These are phyloP conservation scores for Phenganax stokvisi DNA, from an alignment of 92 coral and sea anemone genomes.

Conservation along the genomic window DNA sequence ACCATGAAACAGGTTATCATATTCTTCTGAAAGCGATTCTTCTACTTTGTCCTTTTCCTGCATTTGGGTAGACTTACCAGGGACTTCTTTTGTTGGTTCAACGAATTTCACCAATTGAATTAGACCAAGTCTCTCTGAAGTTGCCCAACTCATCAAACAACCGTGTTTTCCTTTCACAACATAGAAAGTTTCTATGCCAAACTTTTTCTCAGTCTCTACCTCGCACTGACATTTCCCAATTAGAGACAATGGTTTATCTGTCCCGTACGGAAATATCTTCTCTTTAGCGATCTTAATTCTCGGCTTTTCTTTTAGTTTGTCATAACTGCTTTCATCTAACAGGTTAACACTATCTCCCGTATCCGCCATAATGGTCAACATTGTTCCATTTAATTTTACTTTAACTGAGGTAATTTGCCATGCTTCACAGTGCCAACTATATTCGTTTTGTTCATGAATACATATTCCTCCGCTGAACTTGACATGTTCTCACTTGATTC, in stretches of 20 bases:
- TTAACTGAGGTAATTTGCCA: too few species aligned
- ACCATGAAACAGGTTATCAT: constrained; percentile 47
- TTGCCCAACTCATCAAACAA: constrained; percentile 38
- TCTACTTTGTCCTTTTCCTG: constrained; percentile 28
- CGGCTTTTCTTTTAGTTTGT: constrained; percentile 16
- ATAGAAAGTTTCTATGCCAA: constrained; percentile 34
- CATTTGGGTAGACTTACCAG: too few species aligned
- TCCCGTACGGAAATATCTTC: constrained; percentile 31
- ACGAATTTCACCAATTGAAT: constrained; percentile 31
- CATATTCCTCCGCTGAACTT: too few species aligned
- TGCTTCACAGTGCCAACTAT: too few species aligned
- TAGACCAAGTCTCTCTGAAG: constrained; percentile 39
- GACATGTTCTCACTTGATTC: too few species aligned
- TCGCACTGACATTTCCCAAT: constrained; percentile 32
- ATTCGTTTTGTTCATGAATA: too few species aligned
- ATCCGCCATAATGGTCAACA: constrained; percentile 39
- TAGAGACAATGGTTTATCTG: constrained; percentile 31
- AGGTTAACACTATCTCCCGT: constrained; percentile 38
- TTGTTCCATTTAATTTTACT: constrained; percentile 27
- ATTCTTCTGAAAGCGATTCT: constrained; percentile 25
- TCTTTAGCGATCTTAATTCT: neutral
- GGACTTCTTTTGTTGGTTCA: neutral
- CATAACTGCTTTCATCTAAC: constrained; percentile 9
- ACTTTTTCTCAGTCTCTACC: constrained; percentile 32
- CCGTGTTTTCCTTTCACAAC: constrained; percentile 37